Evolutionary conservation across 1,140 invertebrate species (phyloP).

Genomic region (Procambarus virginalis): DNA sequence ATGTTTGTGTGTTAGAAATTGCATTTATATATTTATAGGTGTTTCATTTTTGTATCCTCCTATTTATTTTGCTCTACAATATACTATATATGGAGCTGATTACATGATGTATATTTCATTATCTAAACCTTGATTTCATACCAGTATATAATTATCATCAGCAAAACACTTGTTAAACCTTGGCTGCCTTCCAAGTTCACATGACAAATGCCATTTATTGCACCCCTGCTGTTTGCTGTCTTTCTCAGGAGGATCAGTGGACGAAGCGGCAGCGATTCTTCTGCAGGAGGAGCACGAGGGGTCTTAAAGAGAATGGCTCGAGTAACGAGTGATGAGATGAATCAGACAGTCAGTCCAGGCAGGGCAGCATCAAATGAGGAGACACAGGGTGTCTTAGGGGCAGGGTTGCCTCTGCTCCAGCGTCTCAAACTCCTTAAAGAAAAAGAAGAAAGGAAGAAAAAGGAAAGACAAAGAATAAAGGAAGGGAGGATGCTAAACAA

Average conservation of each 20-base stretch:
- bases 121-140: no score
- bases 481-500: slow-evolving; percentile 43
- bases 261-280: slow-evolving; percentile 66
- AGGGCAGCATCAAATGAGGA: slow-evolving; percentile 68
- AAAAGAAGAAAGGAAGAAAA: slow-evolving; percentile 82
- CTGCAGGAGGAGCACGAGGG: slow-evolving; percentile 61
- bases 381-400: slow-evolving; percentile 80
- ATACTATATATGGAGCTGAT: no score
- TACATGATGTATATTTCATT: no score
- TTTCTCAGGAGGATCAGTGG: slow-evolving; percentile 61
- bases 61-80: no score
- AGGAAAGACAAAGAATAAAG: slow-evolving; percentile 44
- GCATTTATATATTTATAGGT: neutral
- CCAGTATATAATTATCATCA: no score
- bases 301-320: slow-evolving; percentile 79
- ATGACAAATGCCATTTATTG: neutral
- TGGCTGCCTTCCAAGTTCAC: neutral
- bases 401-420: slow-evolving; percentile 86
- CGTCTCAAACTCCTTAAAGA: slow-evolving; percentile 85
- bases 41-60: no score
- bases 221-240: neutral
- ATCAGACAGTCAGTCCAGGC: slow-evolving; percentile 72
- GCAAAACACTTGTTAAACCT: no score
- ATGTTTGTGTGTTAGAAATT: neutral
- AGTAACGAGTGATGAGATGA: slow-evolving; percentile 81